Conservation (phyloP, 2,888 invertebrate genomes). For the Piscicola geometra region DNA sequence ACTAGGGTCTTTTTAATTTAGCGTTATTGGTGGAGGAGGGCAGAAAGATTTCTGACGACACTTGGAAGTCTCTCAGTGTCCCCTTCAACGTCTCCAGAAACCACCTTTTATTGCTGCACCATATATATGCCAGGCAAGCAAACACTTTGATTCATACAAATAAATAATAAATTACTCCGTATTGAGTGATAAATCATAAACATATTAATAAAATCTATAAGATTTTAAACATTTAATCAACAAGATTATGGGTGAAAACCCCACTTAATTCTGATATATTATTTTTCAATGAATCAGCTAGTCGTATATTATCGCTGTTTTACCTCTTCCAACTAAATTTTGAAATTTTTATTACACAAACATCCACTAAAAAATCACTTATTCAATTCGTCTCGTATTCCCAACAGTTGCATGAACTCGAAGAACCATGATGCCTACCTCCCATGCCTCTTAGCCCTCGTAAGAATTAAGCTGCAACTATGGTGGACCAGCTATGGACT, state of each 20-base stretch:
- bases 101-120: not conserved
- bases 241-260: no score
- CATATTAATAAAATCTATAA: no score
- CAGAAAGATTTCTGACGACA: not conserved
- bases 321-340: no score
- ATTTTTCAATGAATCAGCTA: no score
- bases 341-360: no score
- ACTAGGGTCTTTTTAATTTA: slow-evolving; percentile 25
- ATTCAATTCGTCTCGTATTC: not conserved
- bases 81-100: not conserved
- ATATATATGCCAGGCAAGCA: not conserved
- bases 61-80: not conserved
- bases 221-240: no score
- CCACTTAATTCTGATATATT: no score
- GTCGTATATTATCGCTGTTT: no score
- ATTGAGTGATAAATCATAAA: no score
- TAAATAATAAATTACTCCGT: no score
- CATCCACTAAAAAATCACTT: no score
- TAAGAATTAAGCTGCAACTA: not conserved
- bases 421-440: slow-evolving; percentile 49
- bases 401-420: slow-evolving; percentile 49
- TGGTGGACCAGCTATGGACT: not conserved
- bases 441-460: slow-evolving; percentile 50
- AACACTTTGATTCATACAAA: no score
- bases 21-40: slow-evolving; percentile 18